phyloP scores from a whole-genome alignment of 2,888 invertebrate species.

The Hoplodrina blanda region DNA sequence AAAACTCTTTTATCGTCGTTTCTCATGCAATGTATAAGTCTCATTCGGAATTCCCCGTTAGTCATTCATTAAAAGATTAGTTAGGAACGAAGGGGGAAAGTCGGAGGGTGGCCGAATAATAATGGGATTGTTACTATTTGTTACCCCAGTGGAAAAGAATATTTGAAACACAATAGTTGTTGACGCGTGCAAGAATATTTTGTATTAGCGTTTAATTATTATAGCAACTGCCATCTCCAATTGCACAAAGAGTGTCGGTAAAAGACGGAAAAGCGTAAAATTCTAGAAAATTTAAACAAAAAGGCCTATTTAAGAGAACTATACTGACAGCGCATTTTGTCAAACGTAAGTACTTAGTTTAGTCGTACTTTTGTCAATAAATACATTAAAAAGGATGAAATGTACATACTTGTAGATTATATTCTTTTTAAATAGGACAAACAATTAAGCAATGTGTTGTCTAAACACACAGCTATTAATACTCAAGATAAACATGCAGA shows the following conservation, averaged over 20 bases:
- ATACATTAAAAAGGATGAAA: too few species aligned
- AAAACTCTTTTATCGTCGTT: slow-evolving; percentile 37
- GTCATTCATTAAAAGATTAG: slow-evolving; percentile 72
- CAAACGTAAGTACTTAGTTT: too few species aligned
- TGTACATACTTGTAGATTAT: not conserved
- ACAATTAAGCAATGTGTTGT: not conserved
- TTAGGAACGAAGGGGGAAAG: slow-evolving; percentile 49
- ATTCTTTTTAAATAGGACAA: slow-evolving; percentile 3
- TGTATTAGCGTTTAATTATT: not conserved
- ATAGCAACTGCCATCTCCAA: not conserved
- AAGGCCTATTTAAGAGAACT: too few species aligned
- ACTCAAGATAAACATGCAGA: slow-evolving; percentile 36
- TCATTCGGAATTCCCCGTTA: slow-evolving; percentile 74
- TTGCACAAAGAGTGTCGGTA: not conserved
- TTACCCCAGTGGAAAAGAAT: slow-evolving; percentile 13
- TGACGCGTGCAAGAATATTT: not conserved
- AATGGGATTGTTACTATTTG: slow-evolving; percentile 41
- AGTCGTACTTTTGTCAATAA: too few species aligned
- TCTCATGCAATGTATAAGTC: slow-evolving; percentile 65
- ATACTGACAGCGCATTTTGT: too few species aligned
- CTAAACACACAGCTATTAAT: slow-evolving; percentile 39
- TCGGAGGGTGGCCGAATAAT: slow-evolving; percentile 64
- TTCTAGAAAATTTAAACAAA: too few species aligned
- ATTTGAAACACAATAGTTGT: slow-evolving; percentile 24
- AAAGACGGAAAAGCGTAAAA: too few species aligned